Percentiles rank a stretch among this genome's conserved stretches.
These are phyloP conservation scores for Aleiodes sp. DNA, from an alignment of 1,140 invertebrate genomes.

Conservation along the genomic window DNA sequence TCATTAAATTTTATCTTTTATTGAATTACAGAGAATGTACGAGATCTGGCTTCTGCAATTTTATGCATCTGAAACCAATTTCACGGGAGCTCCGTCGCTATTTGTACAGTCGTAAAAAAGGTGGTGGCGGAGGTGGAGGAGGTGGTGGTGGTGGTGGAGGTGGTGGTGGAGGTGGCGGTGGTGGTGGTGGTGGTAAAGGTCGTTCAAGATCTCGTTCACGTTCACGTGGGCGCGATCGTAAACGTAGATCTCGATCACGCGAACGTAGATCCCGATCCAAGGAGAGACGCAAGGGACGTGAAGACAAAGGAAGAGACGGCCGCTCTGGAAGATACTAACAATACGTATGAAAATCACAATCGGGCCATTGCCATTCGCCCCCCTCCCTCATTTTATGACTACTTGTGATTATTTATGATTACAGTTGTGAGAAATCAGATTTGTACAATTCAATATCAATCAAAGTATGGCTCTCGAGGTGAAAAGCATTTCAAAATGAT, in stretches of 20 bases:
- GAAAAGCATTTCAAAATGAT: no score
- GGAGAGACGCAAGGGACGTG: slow-evolving; percentile 50
- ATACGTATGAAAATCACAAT: neutral
- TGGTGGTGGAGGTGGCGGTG: slow-evolving; percentile 54
- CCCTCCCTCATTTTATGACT: no score
- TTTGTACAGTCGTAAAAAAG: slow-evolving; percentile 55
- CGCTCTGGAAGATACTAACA: slow-evolving; percentile 64
- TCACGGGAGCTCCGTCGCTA: slow-evolving; percentile 90
- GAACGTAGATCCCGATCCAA: slow-evolving; percentile 61
- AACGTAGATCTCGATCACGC: slow-evolving; percentile 62
- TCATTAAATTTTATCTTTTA: slow-evolving; percentile 18
- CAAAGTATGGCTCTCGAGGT: no score
- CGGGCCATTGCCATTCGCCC: neutral
- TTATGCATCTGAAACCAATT: slow-evolving; percentile 99
- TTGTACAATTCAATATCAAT: no score
- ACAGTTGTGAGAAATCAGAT: no score
- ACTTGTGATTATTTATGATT: no score
- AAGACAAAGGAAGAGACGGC: slow-evolving; percentile 62
- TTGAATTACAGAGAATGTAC: slow-evolving; percentile 88
- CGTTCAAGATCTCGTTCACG: slow-evolving; percentile 60
- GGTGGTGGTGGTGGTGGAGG: slow-evolving; percentile 58
- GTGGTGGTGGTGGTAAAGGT: slow-evolving; percentile 61
- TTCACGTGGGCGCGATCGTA: slow-evolving; percentile 53
- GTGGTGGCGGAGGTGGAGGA: slow-evolving; percentile 62
- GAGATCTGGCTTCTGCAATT: slow-evolving; percentile 98